Evolutionary conservation across 1,140 invertebrate genomes (phyloP).

Genomic region (Archivesica marissinica): DNA sequence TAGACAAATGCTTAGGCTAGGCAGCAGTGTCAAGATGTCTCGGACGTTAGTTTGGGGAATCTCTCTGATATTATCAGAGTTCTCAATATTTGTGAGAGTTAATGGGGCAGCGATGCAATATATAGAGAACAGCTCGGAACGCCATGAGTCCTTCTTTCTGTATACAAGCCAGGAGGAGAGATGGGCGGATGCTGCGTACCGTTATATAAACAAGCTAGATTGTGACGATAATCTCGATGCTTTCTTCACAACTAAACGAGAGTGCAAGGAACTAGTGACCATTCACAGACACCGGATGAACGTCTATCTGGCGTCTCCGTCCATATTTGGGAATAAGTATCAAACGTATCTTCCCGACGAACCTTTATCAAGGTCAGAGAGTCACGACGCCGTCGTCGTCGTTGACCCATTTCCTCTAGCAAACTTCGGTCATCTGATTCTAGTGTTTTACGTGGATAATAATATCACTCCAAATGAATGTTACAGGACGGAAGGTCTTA

Average conservation of each 20-base stretch:
- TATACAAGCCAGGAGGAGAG: constrained; percentile 47
- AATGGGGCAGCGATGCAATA: constrained; percentile 46
- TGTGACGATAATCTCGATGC: constrained; percentile 71
- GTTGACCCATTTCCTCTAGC: constrained; percentile 85
- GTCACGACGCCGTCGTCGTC: constrained; percentile 84
- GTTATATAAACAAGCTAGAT: constrained; percentile 69
- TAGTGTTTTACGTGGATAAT: constrained; percentile 85
- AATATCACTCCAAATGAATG: constrained; percentile 73
- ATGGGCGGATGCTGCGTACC: constrained; percentile 75
- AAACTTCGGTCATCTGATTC: constrained; percentile 85
- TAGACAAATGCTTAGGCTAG: no score
- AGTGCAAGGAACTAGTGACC: constrained; percentile 68
- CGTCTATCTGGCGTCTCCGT: constrained; percentile 75
- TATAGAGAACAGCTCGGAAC: constrained; percentile 61
- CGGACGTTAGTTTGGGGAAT: constrained; percentile 25
- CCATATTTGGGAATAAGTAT: constrained; percentile 70
- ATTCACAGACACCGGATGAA: constrained; percentile 69
- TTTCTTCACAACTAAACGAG: constrained; percentile 72
- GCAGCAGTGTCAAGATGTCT: no score
- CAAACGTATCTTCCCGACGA: constrained; percentile 84
- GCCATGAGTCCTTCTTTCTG: constrained; percentile 1
- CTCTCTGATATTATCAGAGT: constrained; percentile 18
- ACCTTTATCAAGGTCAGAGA: constrained; percentile 74
- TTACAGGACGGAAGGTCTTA: constrained; percentile 74
- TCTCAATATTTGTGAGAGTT: not conserved